Base-by-base conservation (phyloP, 2,888 invertebrate genomes). In the Ectemnius continuus region DNA sequence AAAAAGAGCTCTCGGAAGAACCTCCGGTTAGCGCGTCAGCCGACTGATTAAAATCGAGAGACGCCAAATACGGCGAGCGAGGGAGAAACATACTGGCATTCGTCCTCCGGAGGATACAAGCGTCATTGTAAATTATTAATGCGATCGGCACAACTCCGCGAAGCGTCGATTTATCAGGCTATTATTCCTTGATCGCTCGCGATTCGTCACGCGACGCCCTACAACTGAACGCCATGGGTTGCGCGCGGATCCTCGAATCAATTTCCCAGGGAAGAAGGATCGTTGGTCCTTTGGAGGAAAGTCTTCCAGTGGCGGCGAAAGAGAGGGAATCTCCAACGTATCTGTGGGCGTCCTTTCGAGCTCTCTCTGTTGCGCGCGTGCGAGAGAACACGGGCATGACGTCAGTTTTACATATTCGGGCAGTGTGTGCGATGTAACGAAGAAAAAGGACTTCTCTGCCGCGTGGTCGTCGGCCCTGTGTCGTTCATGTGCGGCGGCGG, bases 331-430 rank as follows among this genome's bases (percentile, higher is more conserved):
- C 74, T 48, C 80, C 77, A 83, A n/a, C n/a, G n/a, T 2, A 20
- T 20, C 20, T 20, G 88, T 89, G 89, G 89, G 89, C 88, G 89
- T 88, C 86, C 88, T 89, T 87, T 87, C 84, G 81, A 80, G 83
- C 80, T 86, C 81, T 80, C 28, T 36, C 28, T 36, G 8, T 36
- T 8, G 5, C 36, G 36, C 36, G 36, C 36, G 23, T 8, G 8
- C 82, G 75, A 78, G 79, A 76, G 78, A 73, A 79, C 82, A 80
- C 85, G 86, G 4, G 36, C 3, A 36, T 90, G 90, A 90, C 89
- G 89, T 90, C 90, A 89, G 86, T 86, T 82, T 85, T 89, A 90
- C 90, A 85, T 90, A 90, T 90, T 90, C 90, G 90, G 90, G 89
- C 87, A 89, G 86, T 83, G 81, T 23, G n/a, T 84, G 84, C 84